A percentile compares a stretch with the other conserved stretches of the same genome.
Evolutionary conservation across 2,888 invertebrate species (phyloP).

Genomic region (Orchestes rusci): DNA sequence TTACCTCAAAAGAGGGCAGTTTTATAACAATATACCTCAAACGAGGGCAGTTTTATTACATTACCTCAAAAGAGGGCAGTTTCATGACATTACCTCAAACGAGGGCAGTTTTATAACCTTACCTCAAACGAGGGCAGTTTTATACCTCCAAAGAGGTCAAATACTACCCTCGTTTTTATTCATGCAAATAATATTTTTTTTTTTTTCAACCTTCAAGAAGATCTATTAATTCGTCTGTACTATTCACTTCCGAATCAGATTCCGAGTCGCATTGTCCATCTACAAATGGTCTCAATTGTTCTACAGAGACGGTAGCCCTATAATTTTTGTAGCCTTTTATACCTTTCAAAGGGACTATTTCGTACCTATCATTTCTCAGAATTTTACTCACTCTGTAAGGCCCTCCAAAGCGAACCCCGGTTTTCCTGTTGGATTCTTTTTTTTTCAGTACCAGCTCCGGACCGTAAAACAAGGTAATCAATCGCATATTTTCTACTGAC

Average conservation of each 20-base stretch:
- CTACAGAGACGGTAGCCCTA: neutral
- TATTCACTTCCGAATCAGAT: neutral
- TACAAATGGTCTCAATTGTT: slow-evolving; percentile 2
- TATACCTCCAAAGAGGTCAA: too few species aligned
- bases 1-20: too few species aligned
- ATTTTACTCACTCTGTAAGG: slow-evolving; percentile 1
- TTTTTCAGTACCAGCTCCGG: neutral
- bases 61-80: too few species aligned
- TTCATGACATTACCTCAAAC: too few species aligned
- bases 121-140: too few species aligned
- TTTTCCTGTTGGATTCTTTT: slow-evolving; percentile 6
- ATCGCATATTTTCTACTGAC: slow-evolving; percentile 1
- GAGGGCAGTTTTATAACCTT: too few species aligned
- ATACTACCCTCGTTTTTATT: too few species aligned
- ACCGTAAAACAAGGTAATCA: slow-evolving; percentile 4
- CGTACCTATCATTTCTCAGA: slow-evolving; percentile 6
- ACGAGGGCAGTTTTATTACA: too few species aligned
- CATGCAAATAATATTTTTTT: too few species aligned
- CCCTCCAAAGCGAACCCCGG: slow-evolving; percentile 2
- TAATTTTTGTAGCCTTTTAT: slow-evolving; percentile 7
- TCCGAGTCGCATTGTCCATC: neutral
- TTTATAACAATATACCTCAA: too few species aligned
- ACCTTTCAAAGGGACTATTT: slow-evolving; percentile 3
- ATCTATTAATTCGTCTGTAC: slow-evolving; percentile 2
- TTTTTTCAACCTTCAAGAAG: neutral